Conservation (phyloP, 2,888 invertebrate genomes). For the Timandra comae region DNA sequence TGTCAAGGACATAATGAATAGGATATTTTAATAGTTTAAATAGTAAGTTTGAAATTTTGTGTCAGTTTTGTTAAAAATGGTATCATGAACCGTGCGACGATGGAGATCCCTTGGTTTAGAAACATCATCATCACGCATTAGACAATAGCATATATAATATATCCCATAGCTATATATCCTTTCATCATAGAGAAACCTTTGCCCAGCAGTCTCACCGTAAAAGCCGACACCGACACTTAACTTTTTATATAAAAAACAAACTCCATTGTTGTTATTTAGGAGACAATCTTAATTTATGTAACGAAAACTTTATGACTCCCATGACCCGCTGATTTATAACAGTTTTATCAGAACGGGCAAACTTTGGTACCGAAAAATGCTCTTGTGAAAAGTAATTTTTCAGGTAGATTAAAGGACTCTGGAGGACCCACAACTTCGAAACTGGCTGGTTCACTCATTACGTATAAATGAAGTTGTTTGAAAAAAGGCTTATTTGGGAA, state of each 20-base stretch:
- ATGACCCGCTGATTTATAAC: constrained; percentile 26
- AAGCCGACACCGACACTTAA: too few relatives aligned
- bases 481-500: constrained; percentile 17
- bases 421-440: constrained; percentile 18
- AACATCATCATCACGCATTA: too few relatives aligned
- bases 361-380: constrained; percentile 22
- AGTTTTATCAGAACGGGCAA: constrained; percentile 24
- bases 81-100: too few relatives aligned
- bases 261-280: constrained; percentile 9
- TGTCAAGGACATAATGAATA: too few relatives aligned
- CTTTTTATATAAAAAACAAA: constrained; percentile 4
- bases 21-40: too few relatives aligned
- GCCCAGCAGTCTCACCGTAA: too few relatives aligned
- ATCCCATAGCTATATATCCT: too few relatives aligned
- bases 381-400: constrained; percentile 27
- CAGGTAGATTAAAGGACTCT: constrained; percentile 27
- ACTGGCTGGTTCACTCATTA: constrained; percentile 21
- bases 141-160: too few relatives aligned
- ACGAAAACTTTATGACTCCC: constrained; percentile 12
- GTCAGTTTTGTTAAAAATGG: too few relatives aligned
- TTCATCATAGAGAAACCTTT: too few relatives aligned
- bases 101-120: too few relatives aligned
- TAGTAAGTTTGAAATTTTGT: too few relatives aligned
- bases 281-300: constrained; percentile 1
- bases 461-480: constrained; percentile 22